Evolutionary conservation across 1,140 invertebrate genomes (phyloP).

Genomic region (Drosophila aff.): DNA sequence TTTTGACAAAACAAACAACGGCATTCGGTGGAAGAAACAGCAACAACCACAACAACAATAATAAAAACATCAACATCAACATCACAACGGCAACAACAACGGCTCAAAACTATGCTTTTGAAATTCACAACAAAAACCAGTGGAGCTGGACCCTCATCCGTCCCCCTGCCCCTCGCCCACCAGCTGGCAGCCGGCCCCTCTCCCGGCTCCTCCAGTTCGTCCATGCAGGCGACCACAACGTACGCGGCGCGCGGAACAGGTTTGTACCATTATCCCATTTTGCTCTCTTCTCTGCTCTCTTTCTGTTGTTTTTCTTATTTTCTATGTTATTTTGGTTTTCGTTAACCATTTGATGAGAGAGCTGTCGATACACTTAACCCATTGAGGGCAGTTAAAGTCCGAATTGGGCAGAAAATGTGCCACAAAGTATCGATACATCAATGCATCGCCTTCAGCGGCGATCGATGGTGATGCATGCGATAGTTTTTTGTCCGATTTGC

Average conservation of each 20-base stretch:
- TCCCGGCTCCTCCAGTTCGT: constrained; percentile 64
- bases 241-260: constrained; percentile 75
- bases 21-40: constrained; percentile 10
- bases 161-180: constrained; percentile 26
- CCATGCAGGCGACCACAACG: constrained; percentile 68
- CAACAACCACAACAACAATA: constrained; percentile 1
- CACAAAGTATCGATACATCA: background rate
- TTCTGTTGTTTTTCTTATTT: constrained; percentile 3
- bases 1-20: constrained; percentile 6
- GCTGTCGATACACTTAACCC: constrained; percentile 6
- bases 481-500: background rate
- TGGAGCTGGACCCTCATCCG: constrained; percentile 60
- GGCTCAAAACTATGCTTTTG: constrained; percentile 46
- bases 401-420: background rate
- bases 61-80: constrained; percentile 3
- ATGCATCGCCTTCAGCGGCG: background rate
- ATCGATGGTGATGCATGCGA: background rate
- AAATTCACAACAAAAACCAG: constrained; percentile 51
- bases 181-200: constrained; percentile 15
- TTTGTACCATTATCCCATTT: constrained; percentile 50
- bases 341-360: constrained; percentile 2
- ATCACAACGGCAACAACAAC: constrained; percentile 17
- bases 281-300: constrained; percentile 26
- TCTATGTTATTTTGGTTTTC: constrained; percentile 7
- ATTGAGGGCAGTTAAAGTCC: background rate